A percentile compares a stretch with the other conserved stretches of the same genome.
phyloP scores from a whole-genome alignment of 2,113 vertebrate genomes.

The Oxyura jamaicensis region DNA sequence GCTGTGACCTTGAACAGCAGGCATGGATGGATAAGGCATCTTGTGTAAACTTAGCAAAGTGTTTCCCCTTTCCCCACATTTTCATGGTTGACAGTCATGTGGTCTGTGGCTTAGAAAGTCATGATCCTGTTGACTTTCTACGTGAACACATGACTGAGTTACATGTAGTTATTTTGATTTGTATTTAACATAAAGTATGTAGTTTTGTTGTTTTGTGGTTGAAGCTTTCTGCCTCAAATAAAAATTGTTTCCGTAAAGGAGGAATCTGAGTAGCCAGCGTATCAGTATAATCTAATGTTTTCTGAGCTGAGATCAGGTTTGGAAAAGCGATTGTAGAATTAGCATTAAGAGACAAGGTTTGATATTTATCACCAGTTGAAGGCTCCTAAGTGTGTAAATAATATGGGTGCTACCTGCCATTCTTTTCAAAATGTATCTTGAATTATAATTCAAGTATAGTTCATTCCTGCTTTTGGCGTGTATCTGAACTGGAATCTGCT shows the following conservation, averaged over 20 bases:
- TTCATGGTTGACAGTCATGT: background rate
- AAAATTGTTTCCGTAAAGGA: background rate
- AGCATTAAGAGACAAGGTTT: background rate
- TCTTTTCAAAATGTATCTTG: background rate
- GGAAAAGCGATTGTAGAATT: background rate
- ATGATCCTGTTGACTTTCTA: background rate
- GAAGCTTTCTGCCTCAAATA: background rate
- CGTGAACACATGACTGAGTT: background rate
- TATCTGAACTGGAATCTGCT: background rate
- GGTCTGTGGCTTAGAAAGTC: background rate
- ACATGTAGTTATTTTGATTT: background rate
- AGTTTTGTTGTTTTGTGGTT: background rate
- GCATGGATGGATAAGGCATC: background rate
- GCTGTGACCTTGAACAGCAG: background rate
- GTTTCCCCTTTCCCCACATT: background rate
- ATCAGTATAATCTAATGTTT: background rate
- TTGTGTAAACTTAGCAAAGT: background rate
- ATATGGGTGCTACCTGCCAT: background rate
- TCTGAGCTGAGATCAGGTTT: background rate
- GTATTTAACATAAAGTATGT: background rate
- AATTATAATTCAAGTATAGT: background rate
- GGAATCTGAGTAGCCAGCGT: background rate
- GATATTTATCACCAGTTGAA: background rate
- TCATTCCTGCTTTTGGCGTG: background rate
- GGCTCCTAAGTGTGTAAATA: background rate